A percentile compares a stretch with the other conserved stretches of the same genome.
Evolutionary conservation across 2,113 vertebrate species (phyloP).

Genomic region (Catharus bicknelli): DNA sequence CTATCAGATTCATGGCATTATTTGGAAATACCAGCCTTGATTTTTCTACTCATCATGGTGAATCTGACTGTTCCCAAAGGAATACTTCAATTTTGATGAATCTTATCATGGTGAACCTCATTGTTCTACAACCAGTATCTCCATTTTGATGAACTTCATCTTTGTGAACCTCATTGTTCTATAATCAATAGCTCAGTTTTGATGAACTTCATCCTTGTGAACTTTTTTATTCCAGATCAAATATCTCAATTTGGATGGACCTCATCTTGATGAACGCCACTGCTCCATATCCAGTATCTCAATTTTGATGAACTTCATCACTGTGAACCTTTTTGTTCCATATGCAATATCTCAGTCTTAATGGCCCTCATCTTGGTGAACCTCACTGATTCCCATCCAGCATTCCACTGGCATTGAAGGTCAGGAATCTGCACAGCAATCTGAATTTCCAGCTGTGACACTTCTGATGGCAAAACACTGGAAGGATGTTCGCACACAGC

Average conservation of each 20-base stretch:
- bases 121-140: neutral
- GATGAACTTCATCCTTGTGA: neutral
- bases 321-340: rapidly evolving
- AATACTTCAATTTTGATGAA: neutral
- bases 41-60: neutral
- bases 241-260: too few species aligned
- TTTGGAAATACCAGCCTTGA: neutral
- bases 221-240: neutral
- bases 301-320: neutral
- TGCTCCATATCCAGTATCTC: neutral
- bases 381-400: neutral
- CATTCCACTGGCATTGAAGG: neutral
- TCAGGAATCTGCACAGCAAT: neutral
- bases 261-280: too few species aligned
- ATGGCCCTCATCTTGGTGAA: neutral
- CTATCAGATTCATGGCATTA: neutral
- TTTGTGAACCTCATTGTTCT: rapidly evolving
- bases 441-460: neutral
- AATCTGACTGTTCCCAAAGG: neutral
- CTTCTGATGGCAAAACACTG: rapidly evolving
- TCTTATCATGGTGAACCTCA: neutral
- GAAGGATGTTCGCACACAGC: neutral
- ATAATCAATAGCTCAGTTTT: neutral
- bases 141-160: neutral
- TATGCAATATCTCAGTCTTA: neutral